phyloP scores from a whole-genome alignment of 2,797 vertebrate species.

The Malurus splendens region DNA sequence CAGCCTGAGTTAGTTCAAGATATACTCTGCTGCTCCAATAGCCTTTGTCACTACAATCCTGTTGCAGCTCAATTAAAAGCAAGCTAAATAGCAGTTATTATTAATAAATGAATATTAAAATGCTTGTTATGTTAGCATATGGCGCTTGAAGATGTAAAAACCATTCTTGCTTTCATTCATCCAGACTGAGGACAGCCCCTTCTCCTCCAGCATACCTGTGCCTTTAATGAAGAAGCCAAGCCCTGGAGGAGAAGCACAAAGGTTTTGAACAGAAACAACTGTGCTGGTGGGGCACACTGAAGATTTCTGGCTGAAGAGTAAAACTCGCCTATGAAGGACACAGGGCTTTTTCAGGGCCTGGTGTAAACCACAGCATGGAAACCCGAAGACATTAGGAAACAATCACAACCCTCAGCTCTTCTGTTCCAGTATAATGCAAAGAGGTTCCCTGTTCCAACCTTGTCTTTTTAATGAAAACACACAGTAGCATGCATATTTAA shows the following conservation, averaged over 20 bases:
- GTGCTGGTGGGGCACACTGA: neutral
- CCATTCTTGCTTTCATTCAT: conserved; percentile 18
- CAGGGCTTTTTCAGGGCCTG: neutral
- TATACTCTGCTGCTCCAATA: neutral
- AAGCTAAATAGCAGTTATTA: conserved; percentile 51
- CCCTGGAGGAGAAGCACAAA: neutral
- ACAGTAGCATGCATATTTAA: neutral
- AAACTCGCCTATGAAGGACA: neutral
- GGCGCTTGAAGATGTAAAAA: conserved; percentile 14
- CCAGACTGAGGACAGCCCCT: neutral
- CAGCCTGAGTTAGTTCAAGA: conserved; percentile 38
- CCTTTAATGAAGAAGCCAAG: neutral
- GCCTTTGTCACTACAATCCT: conserved; percentile 44
- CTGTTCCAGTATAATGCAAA: neutral
- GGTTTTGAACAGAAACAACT: neutral
- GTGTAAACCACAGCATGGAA: neutral
- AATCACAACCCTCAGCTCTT: neutral
- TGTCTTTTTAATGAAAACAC: conserved; percentile 5
- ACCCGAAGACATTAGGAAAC: neutral
- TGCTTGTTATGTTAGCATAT: conserved; percentile 54
- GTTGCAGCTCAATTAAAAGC: conserved; percentile 45
- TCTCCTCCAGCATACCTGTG: neutral
- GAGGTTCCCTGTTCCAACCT: neutral
- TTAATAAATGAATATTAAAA: conserved; percentile 69
- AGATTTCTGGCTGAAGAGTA: neutral